Conservation (phyloP, 1,140 invertebrate genomes). For the Lethrus apterus region DNA sequence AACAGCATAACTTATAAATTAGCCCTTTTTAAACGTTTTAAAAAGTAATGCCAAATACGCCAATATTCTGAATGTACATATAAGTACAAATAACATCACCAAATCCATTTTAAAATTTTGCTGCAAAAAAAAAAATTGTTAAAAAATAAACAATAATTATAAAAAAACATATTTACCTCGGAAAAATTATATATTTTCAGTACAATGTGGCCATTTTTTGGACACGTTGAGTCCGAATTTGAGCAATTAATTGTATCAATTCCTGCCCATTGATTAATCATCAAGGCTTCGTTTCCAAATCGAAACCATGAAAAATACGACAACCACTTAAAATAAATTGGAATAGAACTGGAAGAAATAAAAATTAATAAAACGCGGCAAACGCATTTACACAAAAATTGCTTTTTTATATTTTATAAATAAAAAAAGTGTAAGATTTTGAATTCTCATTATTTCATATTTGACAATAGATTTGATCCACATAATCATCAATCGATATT, state of each 20-base stretch:
- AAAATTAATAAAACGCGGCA: background rate
- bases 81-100: slow-evolving; percentile 57
- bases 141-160: background rate
- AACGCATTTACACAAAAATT: background rate
- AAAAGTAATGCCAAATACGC: slow-evolving; percentile 68
- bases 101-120: slow-evolving; percentile 58
- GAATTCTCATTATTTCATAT: no score
- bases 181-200: slow-evolving; percentile 72
- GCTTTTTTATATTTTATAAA: no score
- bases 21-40: slow-evolving; percentile 46
- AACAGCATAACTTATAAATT: slow-evolving; percentile 6
- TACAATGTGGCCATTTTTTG: slow-evolving; percentile 66
- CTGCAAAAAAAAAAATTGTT: slow-evolving; percentile 23
- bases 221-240: slow-evolving; percentile 61
- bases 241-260: slow-evolving; percentile 67
- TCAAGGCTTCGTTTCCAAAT: slow-evolving; percentile 86
- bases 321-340: slow-evolving; percentile 82
- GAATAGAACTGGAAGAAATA: slow-evolving; percentile 61
- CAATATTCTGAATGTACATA: slow-evolving; percentile 66
- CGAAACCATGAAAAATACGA: slow-evolving; percentile 93
- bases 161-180: slow-evolving; percentile 46
- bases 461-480: no score
- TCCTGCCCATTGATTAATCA: slow-evolving; percentile 89
- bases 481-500: no score
- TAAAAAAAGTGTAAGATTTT: no score